A percentile compares a stretch with the other conserved stretches of the same genome.
These are phyloP conservation scores for Leptopilina syphax DNA, from an alignment of 2,888 invertebrate genomes.

Conservation along the genomic window DNA sequence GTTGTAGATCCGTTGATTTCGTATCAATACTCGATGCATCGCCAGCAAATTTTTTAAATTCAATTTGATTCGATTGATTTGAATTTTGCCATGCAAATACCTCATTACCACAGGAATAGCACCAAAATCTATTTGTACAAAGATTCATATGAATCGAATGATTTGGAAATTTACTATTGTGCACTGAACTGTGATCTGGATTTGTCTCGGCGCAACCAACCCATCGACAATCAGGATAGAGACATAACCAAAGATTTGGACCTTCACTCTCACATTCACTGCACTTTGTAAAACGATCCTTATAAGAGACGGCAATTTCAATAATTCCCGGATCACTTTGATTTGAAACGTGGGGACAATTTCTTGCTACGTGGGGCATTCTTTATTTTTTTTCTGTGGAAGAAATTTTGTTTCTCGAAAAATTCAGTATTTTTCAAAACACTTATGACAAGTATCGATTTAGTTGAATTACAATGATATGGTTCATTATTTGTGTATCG, in stretches of 20 bases:
- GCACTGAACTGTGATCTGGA: conserved; percentile 89
- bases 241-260: conserved; percentile 91
- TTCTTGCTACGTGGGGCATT: conserved; percentile 72
- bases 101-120: conserved; percentile 91
- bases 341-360: conserved; percentile 71
- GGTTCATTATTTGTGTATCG: too few species aligned
- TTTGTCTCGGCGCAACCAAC: conserved; percentile 91
- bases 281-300: conserved; percentile 78
- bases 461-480: too few species aligned
- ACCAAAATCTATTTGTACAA: conserved; percentile 91
- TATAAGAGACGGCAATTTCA: conserved; percentile 67
- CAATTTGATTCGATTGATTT: conserved; percentile 66
- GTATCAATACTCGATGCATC: conserved; percentile 65
- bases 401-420: too few species aligned
- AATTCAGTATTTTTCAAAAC: too few species aligned
- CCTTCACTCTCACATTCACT: conserved; percentile 85
- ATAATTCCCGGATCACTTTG: conserved; percentile 69
- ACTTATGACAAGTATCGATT: too few species aligned
- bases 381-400: conserved; percentile 19
- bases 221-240: conserved; percentile 87
- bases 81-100: conserved; percentile 77
- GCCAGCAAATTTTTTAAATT: conserved; percentile 66
- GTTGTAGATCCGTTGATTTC: conserved; percentile 58
- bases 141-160: conserved; percentile 92
- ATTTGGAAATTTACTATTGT: conserved; percentile 84